Evolutionary conservation across 2,888 invertebrate genomes (phyloP).

Genomic region (Drosophila sordidapex): DNA sequence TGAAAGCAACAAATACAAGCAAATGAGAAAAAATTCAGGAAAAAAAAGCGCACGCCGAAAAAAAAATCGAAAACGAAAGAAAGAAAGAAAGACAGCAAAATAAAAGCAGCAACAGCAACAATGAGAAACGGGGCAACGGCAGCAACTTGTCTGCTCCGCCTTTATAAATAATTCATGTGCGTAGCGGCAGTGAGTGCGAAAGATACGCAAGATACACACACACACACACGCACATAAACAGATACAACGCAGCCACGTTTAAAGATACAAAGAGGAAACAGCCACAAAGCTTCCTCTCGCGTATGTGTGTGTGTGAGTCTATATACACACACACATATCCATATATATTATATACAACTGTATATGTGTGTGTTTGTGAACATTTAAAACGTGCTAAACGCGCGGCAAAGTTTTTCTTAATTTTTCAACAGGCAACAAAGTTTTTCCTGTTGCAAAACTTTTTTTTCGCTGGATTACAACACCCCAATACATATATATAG

Average conservation of each 20-base stretch:
- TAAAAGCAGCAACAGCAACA: constrained; percentile 50
- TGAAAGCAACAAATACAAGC: constrained; percentile 66
- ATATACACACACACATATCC: not conserved
- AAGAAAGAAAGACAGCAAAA: constrained; percentile 56
- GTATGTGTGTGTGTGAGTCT: constrained; percentile 3
- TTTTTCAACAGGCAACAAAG: constrained; percentile 71
- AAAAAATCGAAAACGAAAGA: constrained; percentile 38
- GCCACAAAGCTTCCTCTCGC: constrained; percentile 53
- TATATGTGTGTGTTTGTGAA: constrained; percentile 38
- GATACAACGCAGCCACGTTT: constrained; percentile 65
- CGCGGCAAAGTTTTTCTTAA: constrained; percentile 81
- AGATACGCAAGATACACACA: constrained; percentile 76
- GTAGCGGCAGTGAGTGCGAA: constrained; percentile 68
- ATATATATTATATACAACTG: not conserved
- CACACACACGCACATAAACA: constrained; percentile 38
- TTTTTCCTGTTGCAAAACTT: constrained; percentile 53
- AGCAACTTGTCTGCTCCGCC: constrained; percentile 85
- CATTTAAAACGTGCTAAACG: constrained; percentile 81
- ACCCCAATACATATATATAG: constrained; percentile 17
- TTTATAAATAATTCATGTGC: constrained; percentile 85
- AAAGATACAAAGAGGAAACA: constrained; percentile 70
- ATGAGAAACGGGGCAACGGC: constrained; percentile 64
- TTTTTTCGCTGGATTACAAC: constrained; percentile 54
- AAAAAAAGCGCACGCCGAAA: constrained; percentile 43
- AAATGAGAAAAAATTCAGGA: constrained; percentile 45